Evolutionary conservation across 2,888 invertebrate species (phyloP), one percentile per base, ranked within the genome.

Genomic region (Eupeodes latifasciatus): DNA sequence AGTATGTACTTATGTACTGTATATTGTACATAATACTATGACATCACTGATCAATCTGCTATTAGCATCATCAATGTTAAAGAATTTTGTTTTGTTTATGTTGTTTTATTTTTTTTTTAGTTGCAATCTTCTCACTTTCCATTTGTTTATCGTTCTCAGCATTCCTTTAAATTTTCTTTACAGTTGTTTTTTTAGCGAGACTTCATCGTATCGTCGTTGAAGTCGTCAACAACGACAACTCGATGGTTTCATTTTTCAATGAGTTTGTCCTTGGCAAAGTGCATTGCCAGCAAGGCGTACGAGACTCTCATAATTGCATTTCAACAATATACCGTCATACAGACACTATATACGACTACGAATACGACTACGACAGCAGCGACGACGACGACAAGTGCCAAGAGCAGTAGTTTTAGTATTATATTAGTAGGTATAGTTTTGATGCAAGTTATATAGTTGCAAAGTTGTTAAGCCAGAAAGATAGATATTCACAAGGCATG

Each of bases 221-320:
- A 40, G 27, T 27, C 27, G 61, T 69, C 78, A 19, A 67, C 78
- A 64, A 74, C 77, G 69, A 57, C 64, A 44, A 71, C 55, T 71
- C 71, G 40, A 71, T 71, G 81, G 85, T 89, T 90, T 90, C 91
- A 90, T 90, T 92, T 92, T 92, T 92, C 92, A 92, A 92, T 92
- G 92, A 92, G 92, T 92, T 91, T 92, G 92, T 92, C 92, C 92
- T 92, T 92, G 92, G 91, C 91, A 92, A 92, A 92, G 92, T 92
- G 92, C 92, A 92, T 92, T 92, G 92, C 91, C 92, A 91, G 92
- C 81, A 10, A n/a, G 72, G 34, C 72, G 47, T 87, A 77, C 80
- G 77, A 77, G 67, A 74, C 81, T 88, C 84, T 71, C 77, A 85
- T 88, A 88, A 88, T 88, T 88, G 78, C 88, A 88, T 85, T 85